Percentiles rank a stretch among this genome's conserved stretches.
Evolutionary conservation across 2,113 vertebrate species (phyloP).

Genomic region (Myiopsitta monachus): DNA sequence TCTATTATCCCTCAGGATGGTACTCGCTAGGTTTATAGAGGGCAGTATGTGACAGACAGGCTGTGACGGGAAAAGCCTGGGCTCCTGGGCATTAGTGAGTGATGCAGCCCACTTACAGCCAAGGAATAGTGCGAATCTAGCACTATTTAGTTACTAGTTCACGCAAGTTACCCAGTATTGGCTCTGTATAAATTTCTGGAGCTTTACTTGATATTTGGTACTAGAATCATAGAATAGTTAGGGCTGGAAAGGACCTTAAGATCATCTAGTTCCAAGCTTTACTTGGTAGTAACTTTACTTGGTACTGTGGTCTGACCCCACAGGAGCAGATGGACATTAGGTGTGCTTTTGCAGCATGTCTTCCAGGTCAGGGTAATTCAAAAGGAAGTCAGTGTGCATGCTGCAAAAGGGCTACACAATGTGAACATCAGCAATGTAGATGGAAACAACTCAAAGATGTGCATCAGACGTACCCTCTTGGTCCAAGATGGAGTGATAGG

Average conservation of each 20-base stretch:
- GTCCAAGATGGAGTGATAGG: background rate
- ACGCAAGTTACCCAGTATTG: rapidly evolving
- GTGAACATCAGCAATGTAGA: background rate
- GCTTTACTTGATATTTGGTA: background rate
- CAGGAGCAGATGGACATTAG: rapidly evolving
- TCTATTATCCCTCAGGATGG: background rate
- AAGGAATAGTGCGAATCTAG: background rate
- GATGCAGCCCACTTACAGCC: background rate
- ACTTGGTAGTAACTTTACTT: background rate
- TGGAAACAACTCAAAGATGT: background rate
- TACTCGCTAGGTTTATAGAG: background rate
- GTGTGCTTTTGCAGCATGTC: background rate
- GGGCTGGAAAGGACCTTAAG: too few relatives aligned
- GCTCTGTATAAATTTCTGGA: background rate
- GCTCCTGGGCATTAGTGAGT: background rate
- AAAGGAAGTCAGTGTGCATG: background rate
- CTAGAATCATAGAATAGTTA: too few relatives aligned
- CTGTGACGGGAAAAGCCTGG: background rate
- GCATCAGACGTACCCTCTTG: background rate
- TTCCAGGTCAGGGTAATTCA: background rate
- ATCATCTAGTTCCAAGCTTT: background rate
- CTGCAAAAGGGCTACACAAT: background rate
- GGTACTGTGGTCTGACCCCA: background rate
- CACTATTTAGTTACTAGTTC: background rate
- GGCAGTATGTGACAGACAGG: background rate